Percentiles rank a stretch among this genome's conserved stretches.
These are phyloP conservation scores for Athalia rosae DNA, from an alignment of 2,888 invertebrate genomes.

Conservation along the genomic window DNA sequence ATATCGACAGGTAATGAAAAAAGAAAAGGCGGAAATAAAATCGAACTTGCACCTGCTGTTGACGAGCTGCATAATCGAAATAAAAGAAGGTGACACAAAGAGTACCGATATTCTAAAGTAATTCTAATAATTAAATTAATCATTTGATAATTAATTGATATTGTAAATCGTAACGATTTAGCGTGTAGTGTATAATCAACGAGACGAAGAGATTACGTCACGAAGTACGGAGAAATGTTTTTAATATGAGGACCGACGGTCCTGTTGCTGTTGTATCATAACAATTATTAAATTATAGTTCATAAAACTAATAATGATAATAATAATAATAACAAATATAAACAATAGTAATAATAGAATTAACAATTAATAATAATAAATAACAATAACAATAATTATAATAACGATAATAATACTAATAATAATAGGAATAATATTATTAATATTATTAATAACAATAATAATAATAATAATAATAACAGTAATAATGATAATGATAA, in stretches of 20 bases:
- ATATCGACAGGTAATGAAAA: constrained; percentile 50
- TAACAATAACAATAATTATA: constrained; percentile 48
- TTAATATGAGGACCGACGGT: constrained; percentile 60
- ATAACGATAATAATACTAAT: constrained; percentile 47
- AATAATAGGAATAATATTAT: constrained; percentile 1
- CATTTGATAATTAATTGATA: constrained; percentile 73
- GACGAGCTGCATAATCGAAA: constrained; percentile 52
- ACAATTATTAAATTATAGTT: constrained; percentile 54
- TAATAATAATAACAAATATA: constrained; percentile 50
- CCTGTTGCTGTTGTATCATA: constrained; percentile 69
- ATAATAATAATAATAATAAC: not conserved
- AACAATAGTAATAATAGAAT: constrained; percentile 52
- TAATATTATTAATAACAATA: constrained; percentile 52
- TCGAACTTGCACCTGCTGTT: constrained; percentile 49
- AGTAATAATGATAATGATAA: constrained; percentile 46
- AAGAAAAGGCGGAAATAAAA: constrained; percentile 49
- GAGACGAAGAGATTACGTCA: constrained; percentile 55
- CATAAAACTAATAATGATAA: constrained; percentile 21
- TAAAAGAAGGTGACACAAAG: constrained; percentile 65
- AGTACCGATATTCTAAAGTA: constrained; percentile 74
- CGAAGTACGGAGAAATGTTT: constrained; percentile 57
- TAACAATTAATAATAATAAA: not conserved
- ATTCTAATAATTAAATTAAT: constrained; percentile 73
- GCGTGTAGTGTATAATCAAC: constrained; percentile 63
- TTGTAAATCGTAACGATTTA: constrained; percentile 71